Evolutionary conservation across 2,888 invertebrate species (phyloP).

Genomic region (Horisme vitalbata): DNA sequence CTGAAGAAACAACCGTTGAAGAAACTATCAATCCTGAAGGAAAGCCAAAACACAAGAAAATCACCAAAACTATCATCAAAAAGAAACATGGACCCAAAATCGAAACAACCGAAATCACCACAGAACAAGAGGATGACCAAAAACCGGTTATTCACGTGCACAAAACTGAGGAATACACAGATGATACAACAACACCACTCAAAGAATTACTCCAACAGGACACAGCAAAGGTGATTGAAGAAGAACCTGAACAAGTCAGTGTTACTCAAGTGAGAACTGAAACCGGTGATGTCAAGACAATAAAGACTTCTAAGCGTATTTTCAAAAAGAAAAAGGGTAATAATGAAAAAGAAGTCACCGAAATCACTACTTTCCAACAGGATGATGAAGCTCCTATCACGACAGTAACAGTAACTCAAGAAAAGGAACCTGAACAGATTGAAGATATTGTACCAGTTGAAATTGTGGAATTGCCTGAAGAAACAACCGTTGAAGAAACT

Average conservation of each 20-base stretch:
- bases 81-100: constrained; percentile 37
- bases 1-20: constrained; percentile 49
- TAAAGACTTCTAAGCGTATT: constrained; percentile 30
- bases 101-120: constrained; percentile 24
- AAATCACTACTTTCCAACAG: constrained; percentile 1
- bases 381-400: constrained; percentile 33
- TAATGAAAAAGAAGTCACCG: constrained; percentile 4
- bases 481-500: no score
- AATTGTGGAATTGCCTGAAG: no score
- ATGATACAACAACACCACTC: constrained; percentile 34
- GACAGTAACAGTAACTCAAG: constrained; percentile 50
- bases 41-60: constrained; percentile 41
- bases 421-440: constrained; percentile 46
- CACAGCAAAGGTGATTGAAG: constrained; percentile 33
- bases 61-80: constrained; percentile 43
- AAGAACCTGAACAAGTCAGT: constrained; percentile 26
- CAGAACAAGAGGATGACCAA: constrained; percentile 32
- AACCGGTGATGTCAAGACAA: constrained; percentile 47
- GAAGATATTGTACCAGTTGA: no score
- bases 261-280: constrained; percentile 53
- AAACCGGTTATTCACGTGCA: constrained; percentile 28
- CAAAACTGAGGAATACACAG: constrained; percentile 37
- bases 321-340: constrained; percentile 8
- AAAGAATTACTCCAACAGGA: constrained; percentile 20
- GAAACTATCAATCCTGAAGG: constrained; percentile 52